A percentile compares a stretch with the other conserved stretches of the same genome.
Conservation (phyloP, 1,140 invertebrate genomes). For the Drosophila yakuba region DNA sequence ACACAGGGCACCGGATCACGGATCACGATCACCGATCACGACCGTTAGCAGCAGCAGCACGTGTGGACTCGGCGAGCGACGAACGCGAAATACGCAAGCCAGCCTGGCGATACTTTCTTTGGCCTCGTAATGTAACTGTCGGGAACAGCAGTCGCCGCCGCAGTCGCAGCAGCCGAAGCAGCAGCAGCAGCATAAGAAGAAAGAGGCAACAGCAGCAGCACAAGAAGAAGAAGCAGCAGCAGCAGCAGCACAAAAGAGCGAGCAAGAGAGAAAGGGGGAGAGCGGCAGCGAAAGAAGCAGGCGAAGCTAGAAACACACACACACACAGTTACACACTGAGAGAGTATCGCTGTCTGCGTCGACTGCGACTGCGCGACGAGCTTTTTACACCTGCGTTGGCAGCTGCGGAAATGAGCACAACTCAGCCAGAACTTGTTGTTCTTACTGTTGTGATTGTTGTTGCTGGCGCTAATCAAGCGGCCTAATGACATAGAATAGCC, state of each 20-base stretch:
- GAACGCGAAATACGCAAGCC: slow-evolving; percentile 84
- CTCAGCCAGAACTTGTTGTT: slow-evolving; percentile 32
- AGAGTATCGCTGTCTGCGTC: slow-evolving; percentile 20
- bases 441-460: slow-evolving; percentile 4
- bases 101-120: slow-evolving; percentile 84
- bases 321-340: background rate
- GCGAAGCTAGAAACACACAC: slow-evolving; percentile 27
- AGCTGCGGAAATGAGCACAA: slow-evolving; percentile 75
- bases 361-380: slow-evolving; percentile 33
- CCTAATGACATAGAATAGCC: slow-evolving; percentile 61
- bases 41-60: slow-evolving; percentile 59
- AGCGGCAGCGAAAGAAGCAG: slow-evolving; percentile 31
- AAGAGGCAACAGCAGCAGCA: slow-evolving; percentile 7
- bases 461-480: slow-evolving; percentile 53
- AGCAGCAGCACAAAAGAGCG: background rate
- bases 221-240: slow-evolving; percentile 5
- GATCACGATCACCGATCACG: slow-evolving; percentile 46
- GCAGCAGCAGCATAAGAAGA: background rate
- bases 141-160: slow-evolving; percentile 54
- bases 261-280: background rate
- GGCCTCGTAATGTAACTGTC: slow-evolving; percentile 84
- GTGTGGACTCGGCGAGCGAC: slow-evolving; percentile 83
- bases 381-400: slow-evolving; percentile 51
- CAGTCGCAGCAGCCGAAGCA: slow-evolving; percentile 27
- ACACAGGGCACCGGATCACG: slow-evolving; percentile 27